A percentile compares a stretch with the other conserved stretches of the same genome.
Conservation (phyloP, 2,888 invertebrate species). For the Crematogaster levior region DNA sequence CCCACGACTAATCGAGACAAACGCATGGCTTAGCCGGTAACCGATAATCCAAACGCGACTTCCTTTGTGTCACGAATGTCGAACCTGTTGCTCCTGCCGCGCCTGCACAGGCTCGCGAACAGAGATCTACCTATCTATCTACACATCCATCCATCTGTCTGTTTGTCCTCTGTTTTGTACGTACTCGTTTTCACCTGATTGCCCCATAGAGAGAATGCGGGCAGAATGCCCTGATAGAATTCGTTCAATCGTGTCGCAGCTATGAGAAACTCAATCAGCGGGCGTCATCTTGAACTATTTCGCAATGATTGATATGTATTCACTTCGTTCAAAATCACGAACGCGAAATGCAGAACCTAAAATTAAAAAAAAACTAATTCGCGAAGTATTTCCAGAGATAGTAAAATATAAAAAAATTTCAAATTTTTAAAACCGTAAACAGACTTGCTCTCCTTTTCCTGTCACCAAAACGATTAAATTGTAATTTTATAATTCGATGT, state of each 20-base stretch:
- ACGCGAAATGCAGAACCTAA: not conserved
- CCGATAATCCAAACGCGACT: slow-evolving; percentile 49
- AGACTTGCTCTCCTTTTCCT: not conserved
- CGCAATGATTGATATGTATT: not conserved
- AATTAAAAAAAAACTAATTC: not conserved
- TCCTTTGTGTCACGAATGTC: slow-evolving; percentile 61
- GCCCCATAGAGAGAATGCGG: slow-evolving; percentile 57
- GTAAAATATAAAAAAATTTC: not conserved
- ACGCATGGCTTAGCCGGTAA: slow-evolving; percentile 58
- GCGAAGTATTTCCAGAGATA: not conserved
- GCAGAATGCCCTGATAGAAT: slow-evolving; percentile 25
- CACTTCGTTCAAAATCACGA: not conserved
- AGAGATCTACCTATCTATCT: slow-evolving; percentile 1
- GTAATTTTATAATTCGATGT: not conserved
- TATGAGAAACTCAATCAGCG: slow-evolving; percentile 53
- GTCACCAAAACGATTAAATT: not conserved
- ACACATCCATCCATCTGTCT: not conserved
- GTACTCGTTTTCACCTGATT: slow-evolving; percentile 63
- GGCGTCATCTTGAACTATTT: not conserved
- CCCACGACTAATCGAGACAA: slow-evolving; percentile 66
- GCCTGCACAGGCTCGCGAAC: slow-evolving; percentile 45
- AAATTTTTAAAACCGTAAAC: not conserved
- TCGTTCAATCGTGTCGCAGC: slow-evolving; percentile 44
- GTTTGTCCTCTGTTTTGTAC: slow-evolving; percentile 59
- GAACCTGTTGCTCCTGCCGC: slow-evolving; percentile 70